Conservation (phyloP, 2,113 vertebrate species). For the Prolemur simus region DNA sequence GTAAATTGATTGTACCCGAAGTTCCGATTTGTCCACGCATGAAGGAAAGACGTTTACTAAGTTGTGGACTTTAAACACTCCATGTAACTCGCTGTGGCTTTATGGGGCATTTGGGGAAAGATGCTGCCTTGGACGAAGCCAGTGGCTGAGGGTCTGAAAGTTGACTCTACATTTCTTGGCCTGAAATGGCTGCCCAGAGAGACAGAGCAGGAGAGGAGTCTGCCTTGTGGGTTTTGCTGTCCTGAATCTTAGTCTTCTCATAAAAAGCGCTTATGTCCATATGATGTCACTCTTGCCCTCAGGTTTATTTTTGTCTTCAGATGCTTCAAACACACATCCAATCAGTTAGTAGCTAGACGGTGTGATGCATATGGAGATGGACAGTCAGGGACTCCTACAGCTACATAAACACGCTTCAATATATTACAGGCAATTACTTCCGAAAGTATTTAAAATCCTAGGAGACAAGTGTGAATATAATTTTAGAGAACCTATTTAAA, state of each 20-base stretch:
- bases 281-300: conserved; percentile 41
- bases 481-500: conserved; percentile 61
- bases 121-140: conserved; percentile 41
- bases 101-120: conserved; percentile 40
- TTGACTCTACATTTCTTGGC: conserved; percentile 35
- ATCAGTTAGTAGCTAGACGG: not conserved
- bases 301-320: conserved; percentile 61
- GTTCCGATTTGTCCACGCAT: conserved; percentile 80
- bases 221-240: conserved; percentile 13
- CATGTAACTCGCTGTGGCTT: conserved; percentile 44
- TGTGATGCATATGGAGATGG: not conserved
- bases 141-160: not conserved
- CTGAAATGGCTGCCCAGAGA: conserved; percentile 52
- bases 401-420: conserved; percentile 21
- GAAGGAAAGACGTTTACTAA: conserved; percentile 78
- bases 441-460: conserved; percentile 41
- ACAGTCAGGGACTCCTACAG: not conserved
- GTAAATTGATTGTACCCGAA: conserved; percentile 79
- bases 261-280: not conserved
- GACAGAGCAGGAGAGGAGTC: not conserved
- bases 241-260: conserved; percentile 24
- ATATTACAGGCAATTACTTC: conserved; percentile 18
- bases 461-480: not conserved
- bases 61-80: conserved; percentile 69
- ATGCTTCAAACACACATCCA: conserved; percentile 40